Evolutionary conservation across 2,797 vertebrate species (phyloP).

Genomic region (Gymnoscopelus braueri): DNA sequence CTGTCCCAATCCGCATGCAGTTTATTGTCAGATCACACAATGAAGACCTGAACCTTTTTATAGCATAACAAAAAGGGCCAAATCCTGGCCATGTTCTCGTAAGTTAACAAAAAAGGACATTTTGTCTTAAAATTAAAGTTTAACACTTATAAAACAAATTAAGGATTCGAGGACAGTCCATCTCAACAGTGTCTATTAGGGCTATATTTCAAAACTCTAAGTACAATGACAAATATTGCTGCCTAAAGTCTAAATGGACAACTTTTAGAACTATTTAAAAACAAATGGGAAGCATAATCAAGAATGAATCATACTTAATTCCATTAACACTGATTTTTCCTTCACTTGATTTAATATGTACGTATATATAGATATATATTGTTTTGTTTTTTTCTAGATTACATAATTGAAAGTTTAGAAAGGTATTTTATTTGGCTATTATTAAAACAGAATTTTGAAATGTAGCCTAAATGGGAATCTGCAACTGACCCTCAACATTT

Average conservation of each 20-base stretch:
- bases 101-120: slow-evolving; percentile 60
- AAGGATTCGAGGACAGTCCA: slow-evolving; percentile 89
- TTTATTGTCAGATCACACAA: slow-evolving; percentile 80
- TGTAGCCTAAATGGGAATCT: slow-evolving; percentile 99
- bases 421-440: slow-evolving; percentile 77
- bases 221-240: slow-evolving; percentile 84
- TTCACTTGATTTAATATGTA: slow-evolving; percentile 76
- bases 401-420: slow-evolving; percentile 81
- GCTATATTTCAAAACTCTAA: slow-evolving; percentile 99
- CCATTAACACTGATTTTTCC: slow-evolving; percentile 77
- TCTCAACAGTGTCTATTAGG: slow-evolving; percentile 96
- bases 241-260: slow-evolving; percentile 88
- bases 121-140: slow-evolving; percentile 69
- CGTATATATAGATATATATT: no score
- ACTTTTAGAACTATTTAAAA: slow-evolving; percentile 93
- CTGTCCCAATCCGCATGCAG: slow-evolving; percentile 88
- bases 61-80: slow-evolving; percentile 66
- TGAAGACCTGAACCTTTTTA: slow-evolving; percentile 70
- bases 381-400: slow-evolving; percentile 74
- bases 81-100: slow-evolving; percentile 64
- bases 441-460: slow-evolving; percentile 97
- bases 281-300: slow-evolving; percentile 79
- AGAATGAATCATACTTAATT: slow-evolving; percentile 75
- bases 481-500: slow-evolving; percentile 93
- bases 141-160: slow-evolving; percentile 76